Evolutionary conservation across 2,888 invertebrate species (phyloP), one percentile per base, ranked within the genome.

Genomic region (Phortica okadai): DNA sequence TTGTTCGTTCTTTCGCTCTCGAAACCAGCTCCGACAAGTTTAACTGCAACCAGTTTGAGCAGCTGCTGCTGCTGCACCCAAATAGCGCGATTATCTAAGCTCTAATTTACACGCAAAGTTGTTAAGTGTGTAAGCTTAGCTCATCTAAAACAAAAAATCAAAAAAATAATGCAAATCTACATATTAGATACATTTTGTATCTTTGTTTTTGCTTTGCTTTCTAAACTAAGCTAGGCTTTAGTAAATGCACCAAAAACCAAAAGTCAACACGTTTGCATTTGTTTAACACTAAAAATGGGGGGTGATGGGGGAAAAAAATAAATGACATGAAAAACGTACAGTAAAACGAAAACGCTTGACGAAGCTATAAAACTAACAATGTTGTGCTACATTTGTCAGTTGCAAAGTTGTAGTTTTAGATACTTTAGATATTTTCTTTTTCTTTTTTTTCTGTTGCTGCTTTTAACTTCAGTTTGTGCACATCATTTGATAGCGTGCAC

Each of bases 351-450:
- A 14, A 59, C 21, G 21, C 58, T 59, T 7, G 58, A 16, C 58
- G 10, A 16, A 25, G 11, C n/a, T 62, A 62, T 25, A 62, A 67
- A 67, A 67, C 21, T 44, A 44, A 67, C 44, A 21, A 25, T 45
- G 45, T 69, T 69, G 25, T 59, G 59, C 59, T 59, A 59, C 70
- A 72, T 72, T 72, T 72, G 70, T 72, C 70, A 72, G 70, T 44
- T 50, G 56, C 41, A 21, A 33, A 41, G 11, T 67, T n/a, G 59
- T 66, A 56, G 14, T 33, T 50, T 16, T 7, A 25, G 33, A 21
- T 25, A 62, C 25, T 21, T 21, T 25, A 25, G n/a, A 21, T 62
- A 7, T 25, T 21, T 62, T 62, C 21, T 25, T 21, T 62, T 7
- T 62, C 16, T 59, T 6, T 16, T 58, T 58, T 6, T 6, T 58